Conservation (phyloP, 1,140 invertebrate genomes). For the Harpegnathos saltator region DNA sequence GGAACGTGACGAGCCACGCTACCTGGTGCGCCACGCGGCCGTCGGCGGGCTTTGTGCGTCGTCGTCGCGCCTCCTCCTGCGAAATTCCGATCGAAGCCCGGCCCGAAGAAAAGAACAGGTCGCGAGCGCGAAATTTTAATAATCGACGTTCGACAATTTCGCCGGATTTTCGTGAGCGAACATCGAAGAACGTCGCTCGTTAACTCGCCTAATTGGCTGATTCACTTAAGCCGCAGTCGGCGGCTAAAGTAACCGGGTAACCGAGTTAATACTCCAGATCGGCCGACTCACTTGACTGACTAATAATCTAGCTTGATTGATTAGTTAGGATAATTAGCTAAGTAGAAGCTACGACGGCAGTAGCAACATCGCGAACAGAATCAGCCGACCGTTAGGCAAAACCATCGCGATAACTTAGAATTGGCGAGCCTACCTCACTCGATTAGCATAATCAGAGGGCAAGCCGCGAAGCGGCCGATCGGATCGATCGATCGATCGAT, state of each 20-base stretch:
- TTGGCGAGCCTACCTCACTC: background rate
- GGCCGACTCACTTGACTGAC: slow-evolving; percentile 47
- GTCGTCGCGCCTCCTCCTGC: too few relatives aligned
- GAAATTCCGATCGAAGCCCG: background rate
- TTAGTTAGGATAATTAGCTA: slow-evolving; percentile 58
- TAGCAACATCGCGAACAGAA: too few relatives aligned
- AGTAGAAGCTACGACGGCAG: background rate
- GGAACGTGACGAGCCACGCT: too few relatives aligned
- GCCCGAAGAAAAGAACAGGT: background rate
- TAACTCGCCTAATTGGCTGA: slow-evolving; percentile 51
- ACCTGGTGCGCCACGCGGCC: too few relatives aligned
- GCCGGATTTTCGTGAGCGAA: slow-evolving; percentile 14
- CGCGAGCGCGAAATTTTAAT: background rate
- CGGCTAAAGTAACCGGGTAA: slow-evolving; percentile 43
- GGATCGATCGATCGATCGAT: slow-evolving; percentile 17
- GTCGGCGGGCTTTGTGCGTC: too few relatives aligned
- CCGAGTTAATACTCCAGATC: slow-evolving; percentile 45
- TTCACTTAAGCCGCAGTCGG: slow-evolving; percentile 40
- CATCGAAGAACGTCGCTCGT: slow-evolving; percentile 11
- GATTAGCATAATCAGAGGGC: slow-evolving; percentile 32
- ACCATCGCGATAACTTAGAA: background rate
- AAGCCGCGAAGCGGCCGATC: background rate
- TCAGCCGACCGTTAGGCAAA: slow-evolving; percentile 11
- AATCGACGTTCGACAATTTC: slow-evolving; percentile 46
- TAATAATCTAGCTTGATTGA: slow-evolving; percentile 28